Evolutionary conservation across 1,140 invertebrate genomes (phyloP).

Genomic region (Conus ventricosus): DNA sequence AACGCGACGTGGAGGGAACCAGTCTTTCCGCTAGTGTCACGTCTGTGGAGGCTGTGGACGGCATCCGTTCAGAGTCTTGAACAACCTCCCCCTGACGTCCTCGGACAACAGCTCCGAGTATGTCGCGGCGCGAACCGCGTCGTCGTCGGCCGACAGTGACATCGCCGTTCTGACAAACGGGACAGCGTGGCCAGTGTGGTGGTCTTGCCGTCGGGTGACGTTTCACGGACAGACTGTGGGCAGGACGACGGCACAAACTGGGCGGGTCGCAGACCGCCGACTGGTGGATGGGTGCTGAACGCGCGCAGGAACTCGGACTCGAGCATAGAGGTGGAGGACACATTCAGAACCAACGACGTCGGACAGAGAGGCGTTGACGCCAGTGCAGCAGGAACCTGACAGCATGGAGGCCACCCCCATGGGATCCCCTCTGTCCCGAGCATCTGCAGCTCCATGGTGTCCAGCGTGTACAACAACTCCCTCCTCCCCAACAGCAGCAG

Average conservation of each 20-base stretch:
- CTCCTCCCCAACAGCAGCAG: constrained; percentile 23
- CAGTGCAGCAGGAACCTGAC: constrained; percentile 22
- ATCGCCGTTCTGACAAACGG: constrained; percentile 66
- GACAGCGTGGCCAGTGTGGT: constrained; percentile 62
- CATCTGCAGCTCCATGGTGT: constrained; percentile 69
- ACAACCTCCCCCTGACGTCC: not conserved
- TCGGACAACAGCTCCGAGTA: not conserved
- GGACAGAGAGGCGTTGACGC: not conserved
- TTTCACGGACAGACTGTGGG: not conserved
- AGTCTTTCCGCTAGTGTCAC: not conserved
- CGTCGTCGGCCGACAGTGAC: constrained; percentile 66
- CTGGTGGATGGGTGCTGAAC: too few species aligned
- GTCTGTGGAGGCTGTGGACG: not conserved
- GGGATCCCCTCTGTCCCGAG: constrained; percentile 63
- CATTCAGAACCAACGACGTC: too few species aligned
- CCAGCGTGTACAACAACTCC: constrained; percentile 68
- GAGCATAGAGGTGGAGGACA: too few species aligned
- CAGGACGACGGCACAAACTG: not conserved
- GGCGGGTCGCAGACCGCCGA: not conserved
- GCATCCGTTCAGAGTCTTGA: not conserved
- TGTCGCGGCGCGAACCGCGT: not conserved
- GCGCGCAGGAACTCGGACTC: too few species aligned
- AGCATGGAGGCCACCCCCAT: constrained; percentile 49
- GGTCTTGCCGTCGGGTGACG: constrained; percentile 46
- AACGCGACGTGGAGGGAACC: not conserved